Conservation (phyloP, 2,797 vertebrate genomes). For the Paratrypauchen microcephalus region DNA sequence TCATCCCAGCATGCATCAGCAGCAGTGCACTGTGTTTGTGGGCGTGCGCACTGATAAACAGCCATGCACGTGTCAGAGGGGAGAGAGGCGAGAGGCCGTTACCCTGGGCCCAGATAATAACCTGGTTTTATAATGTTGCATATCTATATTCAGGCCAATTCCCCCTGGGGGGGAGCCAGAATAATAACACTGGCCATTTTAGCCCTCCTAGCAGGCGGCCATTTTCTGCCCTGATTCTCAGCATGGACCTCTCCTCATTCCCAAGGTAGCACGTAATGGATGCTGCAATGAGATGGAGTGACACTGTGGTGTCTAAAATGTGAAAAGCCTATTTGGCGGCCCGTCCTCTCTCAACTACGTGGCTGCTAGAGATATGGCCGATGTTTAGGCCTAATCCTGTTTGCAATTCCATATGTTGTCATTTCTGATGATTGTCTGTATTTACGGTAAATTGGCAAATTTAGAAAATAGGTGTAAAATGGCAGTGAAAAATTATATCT, state of each 20-base stretch:
- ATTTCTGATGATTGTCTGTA: slow-evolving; percentile 71
- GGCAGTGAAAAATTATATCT: slow-evolving; percentile 29
- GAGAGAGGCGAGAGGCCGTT: slow-evolving; percentile 71
- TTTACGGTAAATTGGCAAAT: slow-evolving; percentile 70
- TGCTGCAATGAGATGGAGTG: slow-evolving; percentile 76
- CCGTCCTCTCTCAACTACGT: slow-evolving; percentile 63
- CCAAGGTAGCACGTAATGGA: slow-evolving; percentile 78
- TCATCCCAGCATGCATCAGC: slow-evolving; percentile 51
- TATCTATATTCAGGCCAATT: slow-evolving; percentile 82
- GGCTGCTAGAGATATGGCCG: slow-evolving; percentile 58
- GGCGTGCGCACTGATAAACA: slow-evolving; percentile 37
- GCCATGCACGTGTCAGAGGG: slow-evolving; percentile 50
- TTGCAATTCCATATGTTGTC: slow-evolving; percentile 73
- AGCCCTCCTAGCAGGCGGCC: slow-evolving; percentile 71
- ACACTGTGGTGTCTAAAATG: slow-evolving; percentile 77
- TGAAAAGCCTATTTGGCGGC: slow-evolving; percentile 75
- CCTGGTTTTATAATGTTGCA: slow-evolving; percentile 81
- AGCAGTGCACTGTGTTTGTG: slow-evolving; percentile 21
- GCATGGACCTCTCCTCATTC: slow-evolving; percentile 74
- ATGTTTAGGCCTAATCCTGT: slow-evolving; percentile 74
- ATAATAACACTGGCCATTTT: slow-evolving; percentile 79
- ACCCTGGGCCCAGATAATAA: slow-evolving; percentile 79
- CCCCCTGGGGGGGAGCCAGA: slow-evolving; percentile 71
- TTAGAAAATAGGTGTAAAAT: slow-evolving; percentile 62
- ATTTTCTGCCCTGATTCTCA: slow-evolving; percentile 78